Evolutionary conservation across 1,140 invertebrate genomes (phyloP).

Genomic region (Lordiphosa mommai): DNA sequence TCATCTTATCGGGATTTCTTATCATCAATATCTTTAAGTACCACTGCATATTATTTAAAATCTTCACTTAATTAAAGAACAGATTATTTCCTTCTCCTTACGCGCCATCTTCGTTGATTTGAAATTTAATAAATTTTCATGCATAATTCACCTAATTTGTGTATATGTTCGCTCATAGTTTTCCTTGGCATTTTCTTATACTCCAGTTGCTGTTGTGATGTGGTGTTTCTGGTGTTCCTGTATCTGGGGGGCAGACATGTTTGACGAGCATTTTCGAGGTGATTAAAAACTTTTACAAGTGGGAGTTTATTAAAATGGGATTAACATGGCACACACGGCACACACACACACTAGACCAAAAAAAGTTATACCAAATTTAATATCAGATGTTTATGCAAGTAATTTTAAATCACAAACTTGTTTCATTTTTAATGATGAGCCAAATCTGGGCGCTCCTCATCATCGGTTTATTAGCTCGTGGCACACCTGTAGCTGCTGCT

Average conservation of each 20-base stretch:
- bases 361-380: not conserved
- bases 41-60: no score
- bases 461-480: constrained; percentile 3
- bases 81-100: no score
- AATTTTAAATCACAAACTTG: constrained; percentile 14
- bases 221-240: no score
- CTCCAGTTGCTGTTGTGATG: no score
- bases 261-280: constrained; percentile 24
- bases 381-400: constrained; percentile 8
- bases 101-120: no score
- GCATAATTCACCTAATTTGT: not conserved
- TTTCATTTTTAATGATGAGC: constrained; percentile 1
- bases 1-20: no score
- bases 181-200: not conserved
- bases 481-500: constrained; percentile 1
- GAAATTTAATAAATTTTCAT: no score
- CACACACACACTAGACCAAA: no score
- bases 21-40: no score
- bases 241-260: constrained; percentile 9
- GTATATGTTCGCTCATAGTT: not conserved
- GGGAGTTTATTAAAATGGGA: constrained; percentile 45
- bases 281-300: constrained; percentile 52
- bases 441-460: constrained; percentile 3
- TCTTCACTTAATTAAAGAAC: no score
- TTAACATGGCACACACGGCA: constrained; percentile 17